phyloP scores from a whole-genome alignment of 2,888 invertebrate species.

The Aphidius colemani region DNA sequence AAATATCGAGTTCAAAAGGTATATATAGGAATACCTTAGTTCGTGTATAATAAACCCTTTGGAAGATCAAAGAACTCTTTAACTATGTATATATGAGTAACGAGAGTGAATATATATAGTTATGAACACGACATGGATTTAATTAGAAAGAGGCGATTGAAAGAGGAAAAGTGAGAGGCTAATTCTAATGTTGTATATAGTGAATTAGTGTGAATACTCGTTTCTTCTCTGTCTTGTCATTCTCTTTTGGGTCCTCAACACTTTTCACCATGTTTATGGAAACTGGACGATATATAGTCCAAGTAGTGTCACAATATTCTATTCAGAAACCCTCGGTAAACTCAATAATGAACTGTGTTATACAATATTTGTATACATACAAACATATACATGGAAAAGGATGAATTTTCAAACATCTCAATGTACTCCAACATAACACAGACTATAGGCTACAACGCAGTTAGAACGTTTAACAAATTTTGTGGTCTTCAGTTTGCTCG shows the following conservation, averaged over 20 bases:
- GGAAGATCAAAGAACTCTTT: conserved; percentile 17
- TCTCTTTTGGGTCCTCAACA: conserved; percentile 10
- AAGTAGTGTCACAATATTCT: too few relatives aligned
- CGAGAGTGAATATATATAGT: conserved; percentile 10
- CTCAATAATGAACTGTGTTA: conserved; percentile 35
- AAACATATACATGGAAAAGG: background rate
- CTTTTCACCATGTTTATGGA: background rate
- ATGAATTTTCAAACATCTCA: conserved; percentile 6
- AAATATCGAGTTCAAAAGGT: background rate
- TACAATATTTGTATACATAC: background rate
- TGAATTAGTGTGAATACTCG: conserved; percentile 24
- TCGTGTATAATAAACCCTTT: too few relatives aligned
- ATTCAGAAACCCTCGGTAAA: conserved; percentile 30
- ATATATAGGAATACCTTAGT: too few relatives aligned
- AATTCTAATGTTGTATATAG: background rate
- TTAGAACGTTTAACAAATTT: too few relatives aligned
- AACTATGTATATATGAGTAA: conserved; percentile 11
- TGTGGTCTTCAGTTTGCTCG: too few relatives aligned
- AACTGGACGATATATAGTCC: background rate
- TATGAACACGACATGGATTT: conserved; percentile 18
- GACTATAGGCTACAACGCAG: too few relatives aligned
- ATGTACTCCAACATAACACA: too few relatives aligned
- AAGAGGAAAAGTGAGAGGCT: background rate
- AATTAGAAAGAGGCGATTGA: conserved; percentile 14
- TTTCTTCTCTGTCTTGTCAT: background rate